Percentiles rank a stretch among this genome's conserved stretches.
phyloP scores from a whole-genome alignment of 2,797 vertebrate species.

The Sebastes aleutianus region DNA sequence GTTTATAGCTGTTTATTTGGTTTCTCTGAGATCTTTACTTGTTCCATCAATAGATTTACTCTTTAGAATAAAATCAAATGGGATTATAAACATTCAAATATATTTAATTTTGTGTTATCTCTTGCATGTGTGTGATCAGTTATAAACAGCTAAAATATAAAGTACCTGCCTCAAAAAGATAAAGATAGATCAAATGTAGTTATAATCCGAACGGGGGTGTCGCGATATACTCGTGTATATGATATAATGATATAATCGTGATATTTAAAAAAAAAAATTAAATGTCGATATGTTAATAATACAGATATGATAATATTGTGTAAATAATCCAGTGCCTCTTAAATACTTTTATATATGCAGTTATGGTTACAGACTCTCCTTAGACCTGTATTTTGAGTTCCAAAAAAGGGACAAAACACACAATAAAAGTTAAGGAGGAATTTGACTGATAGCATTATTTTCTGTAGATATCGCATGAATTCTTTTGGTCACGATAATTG shows the following conservation, averaged over 20 bases:
- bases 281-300: not conserved
- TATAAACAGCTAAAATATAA: not conserved
- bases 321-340: not conserved
- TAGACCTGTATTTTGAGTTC: not conserved
- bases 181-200: not conserved
- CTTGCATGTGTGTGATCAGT: not conserved
- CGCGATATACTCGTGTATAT: not conserved
- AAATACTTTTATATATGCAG: fast-evolving
- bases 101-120: not conserved
- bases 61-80: not conserved
- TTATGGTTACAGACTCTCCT: not conserved
- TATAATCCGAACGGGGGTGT: not conserved
- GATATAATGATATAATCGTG: too few relatives aligned
- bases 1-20: not conserved
- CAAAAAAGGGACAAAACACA: not conserved
- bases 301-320: not conserved
- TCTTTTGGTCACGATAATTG: not conserved
- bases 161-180: not conserved
- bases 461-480: not conserved
- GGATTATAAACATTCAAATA: not conserved
- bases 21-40: not conserved
- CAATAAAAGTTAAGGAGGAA: too few relatives aligned
- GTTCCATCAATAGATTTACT: not conserved
- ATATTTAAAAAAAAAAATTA: not conserved
- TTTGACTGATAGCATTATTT: not conserved